Conservation (phyloP, 2,113 vertebrate genomes). For the Lontra canadensis region DNA sequence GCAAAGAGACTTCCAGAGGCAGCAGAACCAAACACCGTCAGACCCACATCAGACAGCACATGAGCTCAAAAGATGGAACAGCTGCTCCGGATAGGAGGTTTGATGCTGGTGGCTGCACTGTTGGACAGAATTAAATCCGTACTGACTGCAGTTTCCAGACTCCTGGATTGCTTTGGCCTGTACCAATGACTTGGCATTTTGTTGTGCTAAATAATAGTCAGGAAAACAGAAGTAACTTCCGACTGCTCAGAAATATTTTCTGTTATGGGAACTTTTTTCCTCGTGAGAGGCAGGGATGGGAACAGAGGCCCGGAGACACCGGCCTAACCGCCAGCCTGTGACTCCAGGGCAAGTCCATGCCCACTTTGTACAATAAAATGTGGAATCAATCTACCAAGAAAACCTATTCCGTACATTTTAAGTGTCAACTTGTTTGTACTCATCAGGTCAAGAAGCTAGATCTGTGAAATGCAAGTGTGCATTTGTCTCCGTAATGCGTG, state of each 20-base stretch:
- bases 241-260: neutral
- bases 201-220: fast-evolving
- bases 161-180: fast-evolving
- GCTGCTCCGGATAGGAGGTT: fast-evolving
- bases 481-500: neutral
- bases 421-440: neutral
- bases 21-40: neutral
- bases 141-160: neutral
- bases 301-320: fast-evolving
- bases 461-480: neutral
- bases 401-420: neutral
- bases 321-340: neutral
- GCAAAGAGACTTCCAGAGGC: fast-evolving
- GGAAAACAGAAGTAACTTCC: no score
- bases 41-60: no score
- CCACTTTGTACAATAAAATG: neutral
- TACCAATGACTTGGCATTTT: neutral
- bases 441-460: neutral
- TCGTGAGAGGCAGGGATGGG: neutral
- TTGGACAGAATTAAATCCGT: neutral
- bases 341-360: neutral
- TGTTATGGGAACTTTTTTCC: fast-evolving
- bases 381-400: neutral
- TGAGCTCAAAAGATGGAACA: fast-evolving
- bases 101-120: neutral